Evolutionary conservation across 2,888 invertebrate species (phyloP), one percentile per base, ranked within the genome.

Genomic region (Trachelus stipa): DNA sequence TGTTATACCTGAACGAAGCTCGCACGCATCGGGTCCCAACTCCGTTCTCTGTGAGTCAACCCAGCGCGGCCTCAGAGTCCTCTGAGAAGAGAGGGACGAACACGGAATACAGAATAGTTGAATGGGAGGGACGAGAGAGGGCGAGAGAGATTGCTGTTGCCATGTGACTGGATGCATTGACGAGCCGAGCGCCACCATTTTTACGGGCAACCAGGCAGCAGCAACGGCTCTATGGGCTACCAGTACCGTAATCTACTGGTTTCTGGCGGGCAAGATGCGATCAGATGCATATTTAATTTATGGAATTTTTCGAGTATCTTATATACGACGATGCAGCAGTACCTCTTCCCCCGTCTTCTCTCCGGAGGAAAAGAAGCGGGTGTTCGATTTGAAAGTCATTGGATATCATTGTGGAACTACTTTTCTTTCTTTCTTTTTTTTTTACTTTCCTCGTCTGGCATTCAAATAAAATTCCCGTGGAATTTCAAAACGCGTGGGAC

Each of bases 1-100:
- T 89, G 89, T 89, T 89, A 88, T 89, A 87, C 86, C 88, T 88
- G 87, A 85, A 86, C 81, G 85, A 86, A 87, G 84, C 69, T 88
- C 83, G 86, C 87, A 86, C 86, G 83, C 83, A 85, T 82, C 82
- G 80, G 81, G 81, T 83, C 33, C 31, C 73, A 73, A 4, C 6
- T 15, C 73, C 15, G 35, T 4, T 37, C 76, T 37, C 35, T 34
- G 34, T 37, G 35, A 76, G 76, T 69, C 35, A 37, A 76, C 31
- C 37, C 35, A n/a, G 34, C 71, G 71, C 71, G 71, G 31, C 11
- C 34, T 31, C 12, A 56, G 76, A 37, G 33, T 34, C 11, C 76
- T 37, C 69, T 56, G 37, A 35, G 73, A 56, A 73, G 56, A 31
- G 12, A 73, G 56, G 79, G 79, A 81, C 81, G 77, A 79, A 79